Evolutionary conservation across 2,113 vertebrate genomes (phyloP).

Genomic region (Oncorhynchus kisutch): DNA sequence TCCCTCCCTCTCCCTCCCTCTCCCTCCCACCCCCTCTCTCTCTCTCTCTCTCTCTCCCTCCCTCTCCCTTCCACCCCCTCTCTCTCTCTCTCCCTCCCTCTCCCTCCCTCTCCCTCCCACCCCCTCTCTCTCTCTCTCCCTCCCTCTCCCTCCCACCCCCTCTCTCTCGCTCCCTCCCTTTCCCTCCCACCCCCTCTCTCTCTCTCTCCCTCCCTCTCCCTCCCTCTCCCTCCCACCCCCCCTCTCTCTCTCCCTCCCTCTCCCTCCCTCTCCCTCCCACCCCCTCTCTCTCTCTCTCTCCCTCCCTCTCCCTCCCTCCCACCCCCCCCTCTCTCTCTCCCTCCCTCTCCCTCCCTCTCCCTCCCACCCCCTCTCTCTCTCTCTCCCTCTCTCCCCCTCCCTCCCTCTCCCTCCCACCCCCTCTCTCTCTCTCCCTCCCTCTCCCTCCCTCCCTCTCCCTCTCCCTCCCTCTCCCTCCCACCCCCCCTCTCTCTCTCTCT

Average conservation of each 20-base stretch:
- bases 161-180: too few species aligned
- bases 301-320: too few species aligned
- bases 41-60: neutral
- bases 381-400: too few species aligned
- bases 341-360: too few species aligned
- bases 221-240: too few species aligned
- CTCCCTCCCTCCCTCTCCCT: neutral
- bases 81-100: neutral
- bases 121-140: neutral
- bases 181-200: rapidly evolving
- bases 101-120: too few species aligned
- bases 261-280: too few species aligned
- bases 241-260: neutral
- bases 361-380: too few species aligned
- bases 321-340: neutral
- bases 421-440: rapidly evolving
- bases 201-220: neutral
- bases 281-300: neutral
- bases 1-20: rapidly evolving
- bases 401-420: rapidly evolving
- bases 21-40: too few species aligned
- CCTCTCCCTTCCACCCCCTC: rapidly evolving
- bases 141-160: too few species aligned
- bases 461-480: rapidly evolving
- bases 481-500: too few species aligned